Evolutionary conservation across 2,888 invertebrate species (phyloP).

Genomic region (Brachylomia viminalis): DNA sequence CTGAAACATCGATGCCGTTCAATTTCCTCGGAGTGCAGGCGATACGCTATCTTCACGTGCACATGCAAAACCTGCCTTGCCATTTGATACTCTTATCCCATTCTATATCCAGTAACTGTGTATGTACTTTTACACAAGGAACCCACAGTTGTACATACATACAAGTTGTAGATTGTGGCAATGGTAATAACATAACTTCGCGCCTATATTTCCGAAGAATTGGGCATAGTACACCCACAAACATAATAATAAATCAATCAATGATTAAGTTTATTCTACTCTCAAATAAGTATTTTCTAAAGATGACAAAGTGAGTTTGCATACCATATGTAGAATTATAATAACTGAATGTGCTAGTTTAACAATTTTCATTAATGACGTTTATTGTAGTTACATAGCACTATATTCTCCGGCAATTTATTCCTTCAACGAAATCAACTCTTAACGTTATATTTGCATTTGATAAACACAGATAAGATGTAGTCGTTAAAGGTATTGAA

Average conservation of each 20-base stretch:
- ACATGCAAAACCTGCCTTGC: not conserved
- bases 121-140: not conserved
- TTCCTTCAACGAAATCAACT: not conserved
- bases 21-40: constrained; percentile 34
- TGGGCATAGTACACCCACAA: too few species aligned
- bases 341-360: not conserved
- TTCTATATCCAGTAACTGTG: not conserved
- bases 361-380: not conserved
- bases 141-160: not conserved
- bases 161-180: not conserved
- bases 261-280: not conserved
- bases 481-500: not conserved
- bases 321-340: not conserved
- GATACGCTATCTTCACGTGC: constrained; percentile 4
- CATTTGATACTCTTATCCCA: not conserved
- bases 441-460: constrained; percentile 3
- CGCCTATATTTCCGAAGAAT: too few species aligned
- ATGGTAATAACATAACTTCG: not conserved
- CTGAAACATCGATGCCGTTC: constrained; percentile 19
- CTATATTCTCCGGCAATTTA: not conserved
- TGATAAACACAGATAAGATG: not conserved
- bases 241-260: not conserved
- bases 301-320: not conserved
- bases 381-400: not conserved
- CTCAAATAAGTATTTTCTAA: not conserved